Evolutionary conservation across 1,140 invertebrate genomes (phyloP), one percentile per base, ranked within the genome.

Genomic region (Tribolium madens): DNA sequence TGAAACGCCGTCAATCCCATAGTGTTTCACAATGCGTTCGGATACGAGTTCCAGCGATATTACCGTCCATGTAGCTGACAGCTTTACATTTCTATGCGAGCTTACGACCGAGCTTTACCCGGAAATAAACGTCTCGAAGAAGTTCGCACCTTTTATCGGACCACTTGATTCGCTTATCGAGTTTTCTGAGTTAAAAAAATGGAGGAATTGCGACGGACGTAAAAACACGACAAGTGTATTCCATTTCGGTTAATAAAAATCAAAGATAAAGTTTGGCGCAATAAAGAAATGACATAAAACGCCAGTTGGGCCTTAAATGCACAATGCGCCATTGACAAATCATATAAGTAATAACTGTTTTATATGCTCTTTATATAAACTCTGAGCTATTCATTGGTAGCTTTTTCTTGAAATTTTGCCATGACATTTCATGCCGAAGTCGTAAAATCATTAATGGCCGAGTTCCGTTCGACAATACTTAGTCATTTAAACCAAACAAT

Each of bases 81-180:
- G 79, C 79, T 79, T 78, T 79, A 80, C 79, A 77, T 80, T 80
- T 79, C 78, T 79, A 79, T 79, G 77, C 72, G 75, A 68, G 75
- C 76, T 80, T 78, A 80, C 42, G 75, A 74, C 48, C 33, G 71
- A 75, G 77, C 75, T 79, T 76, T 76, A 13, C 17, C 57, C 77
- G 79, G 79, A 80, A 80, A 80, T 80, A 77, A 79, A 47, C 75
- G 71, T 42, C 57, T 71, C 74, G 18, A 15, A 70, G 70, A 52
- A 26, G 47, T 50, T 72, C 21, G 47, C 50, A 50, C 21, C 70
- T 52, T 50, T 53, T 72, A 72, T 72, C 70, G 47, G 26, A 50
- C 77, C 74, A 69, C 77, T 76, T 57, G 73, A 60, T 42, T 69
- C 53, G 70, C 52, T 57, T 50, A 76, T 72, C 57, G 57, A 12